A percentile compares a stretch with the other conserved stretches of the same genome.
Evolutionary conservation across 2,113 vertebrate genomes (phyloP).

Genomic region (Dascyllus trimaculatus): DNA sequence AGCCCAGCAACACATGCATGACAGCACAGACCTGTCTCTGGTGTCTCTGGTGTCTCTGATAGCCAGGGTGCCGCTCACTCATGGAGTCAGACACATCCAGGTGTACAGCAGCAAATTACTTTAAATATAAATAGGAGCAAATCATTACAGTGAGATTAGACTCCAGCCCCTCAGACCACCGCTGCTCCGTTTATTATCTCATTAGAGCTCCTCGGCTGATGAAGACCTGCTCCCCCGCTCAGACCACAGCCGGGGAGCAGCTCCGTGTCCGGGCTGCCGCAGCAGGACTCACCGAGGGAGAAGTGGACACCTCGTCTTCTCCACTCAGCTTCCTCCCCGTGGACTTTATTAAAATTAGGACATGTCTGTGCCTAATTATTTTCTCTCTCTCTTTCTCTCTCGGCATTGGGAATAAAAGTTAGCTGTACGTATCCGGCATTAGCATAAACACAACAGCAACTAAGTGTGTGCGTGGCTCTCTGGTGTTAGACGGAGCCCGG

Average conservation of each 20-base stretch:
- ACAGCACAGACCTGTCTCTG: slow-evolving; percentile 32
- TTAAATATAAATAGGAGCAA: slow-evolving; percentile 7
- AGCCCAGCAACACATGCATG: slow-evolving; percentile 49
- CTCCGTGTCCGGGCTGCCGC: too few relatives aligned
- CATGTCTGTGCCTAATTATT: neutral
- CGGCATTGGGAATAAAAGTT: slow-evolving; percentile 40
- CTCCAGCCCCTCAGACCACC: slow-evolving; percentile 17
- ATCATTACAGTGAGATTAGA: slow-evolving; percentile 19
- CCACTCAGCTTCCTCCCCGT: neutral
- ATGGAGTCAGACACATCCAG: slow-evolving; percentile 26
- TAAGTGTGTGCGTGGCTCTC: slow-evolving; percentile 63
- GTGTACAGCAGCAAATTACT: slow-evolving; percentile 11
- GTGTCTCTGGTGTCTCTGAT: too few relatives aligned
- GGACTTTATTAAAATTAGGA: neutral
- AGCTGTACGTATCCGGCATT: neutral
- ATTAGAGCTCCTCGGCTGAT: slow-evolving; percentile 43
- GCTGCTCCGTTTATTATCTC: slow-evolving; percentile 20
- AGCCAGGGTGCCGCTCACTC: too few relatives aligned
- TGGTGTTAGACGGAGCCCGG: slow-evolving; percentile 21
- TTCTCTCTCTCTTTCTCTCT: neutral
- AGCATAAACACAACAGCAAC: slow-evolving; percentile 38
- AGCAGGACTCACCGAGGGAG: too few relatives aligned
- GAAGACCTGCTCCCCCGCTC: slow-evolving; percentile 29
- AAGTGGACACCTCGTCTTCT: neutral
- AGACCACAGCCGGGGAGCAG: slow-evolving; percentile 20